Evolutionary conservation across 2,888 invertebrate species (phyloP), one percentile per base, ranked within the genome.

Genomic region (Dyspetes luteomarginatus): DNA sequence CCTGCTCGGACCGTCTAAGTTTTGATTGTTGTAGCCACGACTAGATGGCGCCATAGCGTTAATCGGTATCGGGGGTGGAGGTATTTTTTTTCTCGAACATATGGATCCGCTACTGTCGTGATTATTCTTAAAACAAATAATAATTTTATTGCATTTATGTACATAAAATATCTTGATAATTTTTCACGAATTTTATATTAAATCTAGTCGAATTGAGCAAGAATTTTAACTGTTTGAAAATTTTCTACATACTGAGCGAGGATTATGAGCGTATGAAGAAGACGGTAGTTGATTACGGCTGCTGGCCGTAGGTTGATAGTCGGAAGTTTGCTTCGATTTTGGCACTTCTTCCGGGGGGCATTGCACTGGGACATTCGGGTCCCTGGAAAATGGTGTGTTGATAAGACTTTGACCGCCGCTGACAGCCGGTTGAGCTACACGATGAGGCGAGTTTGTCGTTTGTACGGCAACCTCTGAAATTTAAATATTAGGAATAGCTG

Each of bases 61-160:
- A 62, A 74, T 85, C 78, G 91, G 89, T 75, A 90, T 85, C 26
- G 91, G 89, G 67, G 91, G 90, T 30, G 91, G 88, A 76, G 90
- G 89, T 83, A 86, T 85, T 82, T 90, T 89, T 82, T 93, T 93
- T 85, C 92, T 86, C 94, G 94, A 90, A 93, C 93, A 86, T 93
- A 94, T 85, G 93, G 94, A 90, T 95, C 94, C 86, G 94, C 94
- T 88, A 95, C 93, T 36, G 96, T 96, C 89, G 95, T 88, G 84
- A 84, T 86, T 83, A 65, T 88, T 89, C 90, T 91, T 84, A 26
- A 24, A 26, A 50, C 24, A 28, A 68, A 36, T 2, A 30, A 22
- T 24, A n/a, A n/a, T n/a, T n/a, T n/a, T n/a, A n/a, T n/a, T n/a
- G n/a, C n/a, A n/a, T n/a, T n/a, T n/a, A n/a, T n/a, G n/a, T n/a